phyloP scores from a whole-genome alignment of 2,113 vertebrate genomes.

The Eclectus roratus region DNA sequence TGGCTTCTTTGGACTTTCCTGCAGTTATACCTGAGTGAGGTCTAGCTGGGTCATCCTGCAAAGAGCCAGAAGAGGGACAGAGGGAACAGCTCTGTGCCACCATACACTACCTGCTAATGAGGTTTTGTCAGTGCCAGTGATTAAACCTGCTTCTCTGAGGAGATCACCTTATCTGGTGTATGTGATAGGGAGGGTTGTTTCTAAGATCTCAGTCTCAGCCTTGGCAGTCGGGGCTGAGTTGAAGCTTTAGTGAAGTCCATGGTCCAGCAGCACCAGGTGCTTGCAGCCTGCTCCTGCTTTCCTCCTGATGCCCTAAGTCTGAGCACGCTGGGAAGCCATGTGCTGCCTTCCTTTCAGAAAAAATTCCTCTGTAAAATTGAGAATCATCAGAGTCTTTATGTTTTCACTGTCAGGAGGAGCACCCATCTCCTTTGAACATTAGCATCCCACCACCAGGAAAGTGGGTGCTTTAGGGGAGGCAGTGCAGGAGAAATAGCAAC shows the following conservation, averaged over 20 bases:
- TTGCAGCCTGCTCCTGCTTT: background rate
- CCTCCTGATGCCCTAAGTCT: fast-evolving
- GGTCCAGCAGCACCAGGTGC: background rate
- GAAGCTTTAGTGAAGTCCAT: background rate
- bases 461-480: background rate
- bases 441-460: background rate
- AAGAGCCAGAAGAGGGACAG: background rate
- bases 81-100: background rate
- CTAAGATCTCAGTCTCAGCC: background rate
- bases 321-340: fast-evolving
- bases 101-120: fast-evolving
- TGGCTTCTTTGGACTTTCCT: background rate
- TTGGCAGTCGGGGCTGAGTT: background rate
- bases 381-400: background rate
- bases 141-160: background rate
- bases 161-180: background rate
- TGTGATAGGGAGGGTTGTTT: background rate
- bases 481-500: background rate
- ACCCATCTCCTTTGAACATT: fast-evolving
- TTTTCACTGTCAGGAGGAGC: background rate
- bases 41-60: background rate
- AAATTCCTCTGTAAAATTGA: background rate
- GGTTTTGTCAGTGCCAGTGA: background rate
- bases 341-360: background rate
- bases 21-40: background rate